phyloP scores from a whole-genome alignment of 2,888 invertebrate genomes.

The Melipona bicolor region DNA sequence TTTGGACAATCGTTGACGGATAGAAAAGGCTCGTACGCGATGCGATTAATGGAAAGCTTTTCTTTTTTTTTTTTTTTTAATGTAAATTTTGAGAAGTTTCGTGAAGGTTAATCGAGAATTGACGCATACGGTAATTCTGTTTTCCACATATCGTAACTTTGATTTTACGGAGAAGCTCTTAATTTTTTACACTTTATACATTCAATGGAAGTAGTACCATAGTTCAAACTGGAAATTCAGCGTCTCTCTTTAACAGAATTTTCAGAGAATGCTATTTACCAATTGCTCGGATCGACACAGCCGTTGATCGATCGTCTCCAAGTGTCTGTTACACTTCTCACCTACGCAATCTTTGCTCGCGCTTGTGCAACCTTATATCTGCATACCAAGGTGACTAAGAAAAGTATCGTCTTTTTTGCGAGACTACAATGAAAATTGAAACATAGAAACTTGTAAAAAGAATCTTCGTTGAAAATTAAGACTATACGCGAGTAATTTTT shows the following conservation, averaged over 20 bases:
- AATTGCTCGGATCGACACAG: not conserved
- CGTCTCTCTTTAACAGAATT: not conserved
- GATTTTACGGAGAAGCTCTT: not conserved
- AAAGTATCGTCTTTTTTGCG: too few species aligned
- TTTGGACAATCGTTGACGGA: too few species aligned
- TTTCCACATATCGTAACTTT: too few species aligned
- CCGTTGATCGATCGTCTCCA: not conserved
- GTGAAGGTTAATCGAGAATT: too few species aligned
- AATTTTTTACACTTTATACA: not conserved
- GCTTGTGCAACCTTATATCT: not conserved
- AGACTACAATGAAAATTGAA: not conserved
- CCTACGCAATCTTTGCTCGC: not conserved
- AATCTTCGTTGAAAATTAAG: not conserved
- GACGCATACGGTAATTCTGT: not conserved
- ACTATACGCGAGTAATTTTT: too few species aligned
- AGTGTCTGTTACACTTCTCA: not conserved
- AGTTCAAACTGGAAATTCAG: not conserved
- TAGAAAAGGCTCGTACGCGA: too few species aligned
- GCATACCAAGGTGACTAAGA: not conserved
- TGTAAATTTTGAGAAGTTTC: too few species aligned
- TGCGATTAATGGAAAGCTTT: not conserved
- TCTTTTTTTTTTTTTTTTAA: slow-evolving; percentile 9
- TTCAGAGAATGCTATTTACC: not conserved
- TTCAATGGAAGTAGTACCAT: not conserved
- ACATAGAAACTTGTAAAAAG: not conserved